Evolutionary conservation across 1,140 invertebrate species (phyloP), one percentile per base, ranked within the genome.

Genomic region (Cydia splendana): DNA sequence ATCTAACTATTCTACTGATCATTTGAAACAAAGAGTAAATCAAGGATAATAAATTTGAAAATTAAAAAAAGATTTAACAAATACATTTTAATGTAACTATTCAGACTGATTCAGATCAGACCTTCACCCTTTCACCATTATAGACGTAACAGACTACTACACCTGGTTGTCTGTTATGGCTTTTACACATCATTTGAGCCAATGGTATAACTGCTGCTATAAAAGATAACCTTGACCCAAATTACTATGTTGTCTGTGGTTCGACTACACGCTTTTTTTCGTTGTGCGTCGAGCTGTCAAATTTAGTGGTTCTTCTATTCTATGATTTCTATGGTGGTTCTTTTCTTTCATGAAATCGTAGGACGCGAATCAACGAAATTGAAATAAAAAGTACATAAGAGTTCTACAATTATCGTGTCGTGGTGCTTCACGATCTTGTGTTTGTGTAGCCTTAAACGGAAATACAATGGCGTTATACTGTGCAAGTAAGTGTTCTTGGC

Each of bases 381-480:
- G 67, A 71, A 71, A 69, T 15, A 57, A 57, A 20, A 45, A 34
- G 67, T 42, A 18, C 6, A 45, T 24, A 71, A 13, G n/a, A 38
- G 53, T 53, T 75, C 20, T 65, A 53, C 78, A 82, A 81, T 65
- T 65, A 20, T 53, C 45, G n/a, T 74, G 18, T 45, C 57, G 77
- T 57, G 57, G 57, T 79, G 20, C 30, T 38, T 74, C 15, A 69
- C 12, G 45, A 38, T 51, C n/a, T 71, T 57, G 34, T 51, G 34
- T 45, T 57, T 69, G 38, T 71, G 48, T 42, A 65, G 75, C 67
- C 71, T 18, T 51, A 74, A 78, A 74, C 79, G 65, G 65, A 81
- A 78, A 76, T 77, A 85, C 74, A 79, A 92, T 92, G 91, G 88
- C 91, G 84, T 83, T 92, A 45, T 89, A 89, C 79, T 92, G 91